phyloP scores from a whole-genome alignment of 2,113 vertebrate genomes.

The Melozone crissalis region DNA sequence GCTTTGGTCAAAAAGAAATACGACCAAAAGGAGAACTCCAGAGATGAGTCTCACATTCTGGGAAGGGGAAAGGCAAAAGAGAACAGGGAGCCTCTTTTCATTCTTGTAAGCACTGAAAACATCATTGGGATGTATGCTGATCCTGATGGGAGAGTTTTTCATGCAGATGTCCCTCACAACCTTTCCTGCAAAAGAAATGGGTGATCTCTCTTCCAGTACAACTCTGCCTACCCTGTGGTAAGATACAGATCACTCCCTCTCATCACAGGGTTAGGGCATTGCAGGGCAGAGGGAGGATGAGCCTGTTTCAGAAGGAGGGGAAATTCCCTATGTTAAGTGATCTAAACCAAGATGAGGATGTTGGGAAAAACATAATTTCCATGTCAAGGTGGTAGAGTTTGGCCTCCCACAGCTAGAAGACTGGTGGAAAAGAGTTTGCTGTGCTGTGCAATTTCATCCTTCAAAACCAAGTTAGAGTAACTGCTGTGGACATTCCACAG shows the following conservation, averaged over 20 bases:
- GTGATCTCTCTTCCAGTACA: background rate
- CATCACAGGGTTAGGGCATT: background rate
- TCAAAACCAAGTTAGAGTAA: slow-evolving; percentile 15
- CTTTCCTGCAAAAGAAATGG: background rate
- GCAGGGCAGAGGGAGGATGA: background rate
- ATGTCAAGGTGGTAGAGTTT: background rate
- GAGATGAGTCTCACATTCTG: background rate
- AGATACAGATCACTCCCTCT: background rate
- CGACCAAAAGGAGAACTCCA: background rate
- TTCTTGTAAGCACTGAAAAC: background rate
- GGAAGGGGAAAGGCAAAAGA: background rate
- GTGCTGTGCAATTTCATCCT: slow-evolving; percentile 20
- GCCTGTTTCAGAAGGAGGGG: background rate
- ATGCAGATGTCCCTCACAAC: background rate
- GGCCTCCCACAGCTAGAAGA: slow-evolving; percentile 11
- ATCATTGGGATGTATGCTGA: background rate
- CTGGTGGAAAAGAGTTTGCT: background rate
- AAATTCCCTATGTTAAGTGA: background rate
- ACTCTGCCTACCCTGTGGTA: background rate
- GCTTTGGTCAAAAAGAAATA: background rate
- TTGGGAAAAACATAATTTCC: background rate
- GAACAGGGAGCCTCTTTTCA: background rate
- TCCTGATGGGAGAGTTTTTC: background rate
- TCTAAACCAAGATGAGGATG: slow-evolving; percentile 6
- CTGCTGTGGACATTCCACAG: background rate